Conservation (phyloP, 1,140 invertebrate species). For the Rhizoglyphus robini region DNA sequence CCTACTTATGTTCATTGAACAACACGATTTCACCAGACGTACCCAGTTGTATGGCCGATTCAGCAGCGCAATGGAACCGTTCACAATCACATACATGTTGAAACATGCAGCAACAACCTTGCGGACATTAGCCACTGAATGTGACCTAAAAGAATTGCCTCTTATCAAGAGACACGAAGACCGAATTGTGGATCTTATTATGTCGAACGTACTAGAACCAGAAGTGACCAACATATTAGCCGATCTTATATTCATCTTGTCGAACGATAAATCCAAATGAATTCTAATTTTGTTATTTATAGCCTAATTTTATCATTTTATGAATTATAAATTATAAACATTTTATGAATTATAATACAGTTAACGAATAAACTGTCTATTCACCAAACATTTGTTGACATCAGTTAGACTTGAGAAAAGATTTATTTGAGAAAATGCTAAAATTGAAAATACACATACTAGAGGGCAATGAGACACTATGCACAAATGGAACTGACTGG, state of each 20-base stretch:
- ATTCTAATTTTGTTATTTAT: conserved; percentile 1
- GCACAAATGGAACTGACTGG: too few relatives aligned
- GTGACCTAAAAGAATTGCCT: conserved; percentile 75
- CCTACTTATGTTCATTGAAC: conserved; percentile 89
- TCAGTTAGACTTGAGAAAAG: too few relatives aligned
- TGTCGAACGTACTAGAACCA: conserved; percentile 93
- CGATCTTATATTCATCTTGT: conserved; percentile 63
- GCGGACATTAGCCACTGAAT: conserved; percentile 68
- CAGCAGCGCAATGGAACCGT: conserved; percentile 94
- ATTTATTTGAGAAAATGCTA: too few relatives aligned
- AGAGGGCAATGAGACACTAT: too few relatives aligned
- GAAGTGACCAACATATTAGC: conserved; percentile 80
- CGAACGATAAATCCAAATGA: conserved; percentile 7
- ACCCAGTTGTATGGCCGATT: conserved; percentile 76
- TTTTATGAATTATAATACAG: too few relatives aligned
- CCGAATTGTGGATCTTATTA: conserved; percentile 76
- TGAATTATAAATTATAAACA: not conserved
- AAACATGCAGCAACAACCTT: conserved; percentile 75
- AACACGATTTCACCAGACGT: conserved; percentile 88
- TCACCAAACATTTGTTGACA: too few relatives aligned
- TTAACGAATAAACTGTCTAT: too few relatives aligned
- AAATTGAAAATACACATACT: too few relatives aligned
- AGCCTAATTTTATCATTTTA: not conserved
- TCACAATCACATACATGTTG: conserved; percentile 93
- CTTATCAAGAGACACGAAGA: conserved; percentile 82